Percentiles rank a stretch among this genome's conserved stretches.
phyloP scores from a whole-genome alignment of 2,888 invertebrate genomes.

The Xylota sylvarum region DNA sequence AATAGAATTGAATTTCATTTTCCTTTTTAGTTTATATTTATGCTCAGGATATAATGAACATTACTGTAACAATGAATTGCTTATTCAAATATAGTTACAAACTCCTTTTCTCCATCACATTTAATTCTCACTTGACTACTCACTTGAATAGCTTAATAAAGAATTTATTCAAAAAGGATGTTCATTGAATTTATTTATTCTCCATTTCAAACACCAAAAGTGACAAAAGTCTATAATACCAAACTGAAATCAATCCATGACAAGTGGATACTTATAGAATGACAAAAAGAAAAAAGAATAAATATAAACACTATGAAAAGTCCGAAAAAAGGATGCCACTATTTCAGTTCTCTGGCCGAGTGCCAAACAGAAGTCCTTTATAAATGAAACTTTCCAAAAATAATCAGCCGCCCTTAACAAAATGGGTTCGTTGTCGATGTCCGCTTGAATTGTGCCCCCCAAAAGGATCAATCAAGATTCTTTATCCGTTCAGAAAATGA shows the following conservation, averaged over 20 bases:
- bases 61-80: too few relatives aligned
- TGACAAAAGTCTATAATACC: not conserved
- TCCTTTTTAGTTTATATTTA: too few relatives aligned
- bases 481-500: slow-evolving; percentile 15
- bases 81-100: too few relatives aligned
- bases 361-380: not conserved
- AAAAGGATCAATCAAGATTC: slow-evolving; percentile 32
- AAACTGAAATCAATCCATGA: slow-evolving; percentile 16
- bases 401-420: not conserved
- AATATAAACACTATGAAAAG: slow-evolving; percentile 20
- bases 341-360: not conserved
- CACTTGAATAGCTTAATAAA: too few relatives aligned
- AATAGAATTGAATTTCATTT: too few relatives aligned
- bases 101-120: too few relatives aligned
- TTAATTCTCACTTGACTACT: too few relatives aligned
- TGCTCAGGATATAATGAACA: too few relatives aligned
- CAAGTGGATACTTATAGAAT: not conserved
- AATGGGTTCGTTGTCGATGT: not conserved
- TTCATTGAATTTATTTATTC: not conserved
- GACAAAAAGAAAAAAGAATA: not conserved
- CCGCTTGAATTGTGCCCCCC: slow-evolving; percentile 13
- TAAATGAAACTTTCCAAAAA: slow-evolving; percentile 5
- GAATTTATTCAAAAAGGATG: too few relatives aligned
- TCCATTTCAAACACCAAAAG: not conserved
- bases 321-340: not conserved